Conservation (phyloP, 1,140 invertebrate genomes). For the Himalopsyche phryganea region DNA sequence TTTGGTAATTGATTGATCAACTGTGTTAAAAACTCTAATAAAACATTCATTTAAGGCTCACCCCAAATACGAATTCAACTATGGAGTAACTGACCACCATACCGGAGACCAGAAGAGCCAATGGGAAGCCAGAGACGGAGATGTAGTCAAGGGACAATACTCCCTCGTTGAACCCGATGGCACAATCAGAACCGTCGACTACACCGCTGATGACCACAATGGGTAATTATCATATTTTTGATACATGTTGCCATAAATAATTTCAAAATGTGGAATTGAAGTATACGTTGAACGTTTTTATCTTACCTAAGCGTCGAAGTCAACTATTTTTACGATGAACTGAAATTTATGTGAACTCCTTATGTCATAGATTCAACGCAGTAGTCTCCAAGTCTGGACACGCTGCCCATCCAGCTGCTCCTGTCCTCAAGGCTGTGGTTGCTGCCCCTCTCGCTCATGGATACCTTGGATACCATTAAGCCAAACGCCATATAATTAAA, state of each 20-base stretch:
- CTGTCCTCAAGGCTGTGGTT: conserved; percentile 23
- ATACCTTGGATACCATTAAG: conserved; percentile 48
- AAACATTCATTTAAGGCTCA: conserved; percentile 43
- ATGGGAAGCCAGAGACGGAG: conserved; percentile 51
- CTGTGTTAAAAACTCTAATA: no score
- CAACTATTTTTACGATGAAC: no score
- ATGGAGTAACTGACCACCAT: conserved; percentile 51
- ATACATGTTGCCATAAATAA: no score
- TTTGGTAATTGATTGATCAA: no score
- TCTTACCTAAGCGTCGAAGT: no score
- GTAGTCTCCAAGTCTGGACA: conserved; percentile 58
- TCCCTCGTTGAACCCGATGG: conserved; percentile 54
- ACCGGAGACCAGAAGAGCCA: conserved; percentile 53
- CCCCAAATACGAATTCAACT: conserved; percentile 52
- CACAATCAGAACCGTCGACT: conserved; percentile 53
- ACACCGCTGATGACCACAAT: conserved; percentile 52
- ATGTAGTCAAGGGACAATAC: conserved; percentile 57
- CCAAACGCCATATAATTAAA: no score
- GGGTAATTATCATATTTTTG: conserved; percentile 39
- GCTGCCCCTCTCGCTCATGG: conserved; percentile 37
- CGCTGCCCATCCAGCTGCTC: conserved; percentile 37
- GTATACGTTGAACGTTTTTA: no score
- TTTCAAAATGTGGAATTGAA: no score
- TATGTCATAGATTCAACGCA: conserved; percentile 57
- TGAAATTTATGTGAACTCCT: conserved; percentile 34